Evolutionary conservation across 1,140 invertebrate genomes (phyloP), one percentile per base, ranked within the genome.

Genomic region (Brachionus calyciflorus): DNA sequence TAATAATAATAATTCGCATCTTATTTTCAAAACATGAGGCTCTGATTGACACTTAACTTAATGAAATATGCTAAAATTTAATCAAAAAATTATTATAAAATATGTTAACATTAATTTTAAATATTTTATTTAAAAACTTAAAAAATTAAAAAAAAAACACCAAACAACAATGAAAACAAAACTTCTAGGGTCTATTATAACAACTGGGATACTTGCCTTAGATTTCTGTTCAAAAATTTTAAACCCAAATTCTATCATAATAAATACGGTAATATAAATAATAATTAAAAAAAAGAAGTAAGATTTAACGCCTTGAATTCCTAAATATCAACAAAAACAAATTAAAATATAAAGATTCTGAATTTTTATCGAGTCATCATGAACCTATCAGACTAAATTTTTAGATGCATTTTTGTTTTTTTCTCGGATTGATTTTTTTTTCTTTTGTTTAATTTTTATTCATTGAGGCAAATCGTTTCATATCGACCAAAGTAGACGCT

Each of bases 401-500:
- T 51, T 51, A 51, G 69, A 73, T 73, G 69, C 33, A 51, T 40
- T 5, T n/a, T 33, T 14, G 19, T 14, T 24, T 68, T 14, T 24
- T 70, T 6, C n/a, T 21, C 19, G 12, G 12, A 7, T 1, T 46
- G 7, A 0, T n/a, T 10, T 17, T 70, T 28, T 51, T 49, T 70
- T 41, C n/a, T 70, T 70, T 12, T 3, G 21, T 57, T 28, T 57
- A 14, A 19, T 57, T 57, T 14, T 17, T n/a, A 33, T 17, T 57
- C 10, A 19, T 60, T 33, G 55, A 37, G 3, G 46, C 69, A 24
- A 51, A 51, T 73, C 69, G 49, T 33, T 73, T 73, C 69, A 73
- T 73, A n/a, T 55, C 69, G n/a, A 73, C 69, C 10, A 73, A 49
- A 51, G 69, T 73, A 12, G 69, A 73, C 7, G 69, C 69, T 14